Evolutionary conservation across 2,113 vertebrate genomes (phyloP), one percentile per base, ranked within the genome.

Genomic region (Ciconia stormi): DNA sequence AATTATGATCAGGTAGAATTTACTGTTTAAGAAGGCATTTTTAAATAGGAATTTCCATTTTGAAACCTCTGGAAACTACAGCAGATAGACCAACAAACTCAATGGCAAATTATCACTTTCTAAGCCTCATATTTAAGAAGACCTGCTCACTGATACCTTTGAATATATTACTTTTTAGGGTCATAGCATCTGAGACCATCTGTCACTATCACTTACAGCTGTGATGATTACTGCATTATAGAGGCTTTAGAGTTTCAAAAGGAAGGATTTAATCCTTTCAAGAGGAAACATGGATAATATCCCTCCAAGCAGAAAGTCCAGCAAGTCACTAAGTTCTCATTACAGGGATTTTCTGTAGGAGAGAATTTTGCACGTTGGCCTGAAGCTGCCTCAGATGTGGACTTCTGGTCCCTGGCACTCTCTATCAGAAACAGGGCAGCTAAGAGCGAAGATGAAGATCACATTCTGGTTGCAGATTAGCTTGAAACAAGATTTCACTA

Each of bases 401-500:
- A 70, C 2, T 50, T 85, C 53, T 91, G 83, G 74, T 89, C 40
- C 49, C 87, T 85, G 87, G 71, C 40, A 77, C 42, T 55, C 44
- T 87, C 30, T 47, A 22, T 90, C 93, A 91, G 53, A 53, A 52
- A 16, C 15, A 47, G 25, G 36, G 61, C 63, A 82, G 50, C 52
- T 36, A 44, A 85, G 36, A 65, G 58, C n/a, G n/a, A 80, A 87
- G 81, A 42, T 53, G 16, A 72, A 71, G 38, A 87, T 74, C 40
- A 5, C n/a, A 56, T 87, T 93, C 46, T 82, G 56, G 32, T 72
- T 87, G 66, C 78, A 93, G 78, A 93, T 94, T 77, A 94, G 81
- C 40, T 91, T 42, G 59, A 89, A 96, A 96, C 84, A 95, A 90
- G 87, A 91, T 94, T 94, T 80, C 83, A 87, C 89, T 50, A 94